These are phyloP conservation scores for Notechis scutatus DNA, from an alignment of 2,113 vertebrate genomes.

Conservation along the genomic window DNA sequence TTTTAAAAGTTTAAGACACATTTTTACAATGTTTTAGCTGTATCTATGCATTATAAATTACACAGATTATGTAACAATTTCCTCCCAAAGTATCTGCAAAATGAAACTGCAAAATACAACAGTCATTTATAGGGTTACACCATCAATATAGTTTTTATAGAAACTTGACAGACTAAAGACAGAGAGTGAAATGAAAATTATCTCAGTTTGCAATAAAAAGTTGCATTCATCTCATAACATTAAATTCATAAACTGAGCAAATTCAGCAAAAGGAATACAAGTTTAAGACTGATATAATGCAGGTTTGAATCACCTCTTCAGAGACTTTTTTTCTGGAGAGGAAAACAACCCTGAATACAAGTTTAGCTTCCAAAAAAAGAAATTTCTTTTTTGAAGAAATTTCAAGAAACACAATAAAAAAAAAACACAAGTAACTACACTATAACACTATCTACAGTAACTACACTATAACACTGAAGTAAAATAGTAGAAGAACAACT, in stretches of 20 bases:
- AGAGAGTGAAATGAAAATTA: background rate
- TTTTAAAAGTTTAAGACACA: background rate
- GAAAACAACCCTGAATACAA: background rate
- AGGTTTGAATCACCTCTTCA: background rate
- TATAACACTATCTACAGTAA: background rate
- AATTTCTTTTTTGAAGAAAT: background rate
- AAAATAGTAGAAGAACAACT: background rate
- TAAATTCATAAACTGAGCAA: background rate
- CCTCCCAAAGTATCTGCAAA: background rate
- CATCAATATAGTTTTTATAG: background rate
- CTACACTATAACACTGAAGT: background rate
- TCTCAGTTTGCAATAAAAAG: background rate
- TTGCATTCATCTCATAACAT: background rate
- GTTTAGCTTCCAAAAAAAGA: background rate
- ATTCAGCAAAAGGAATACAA: conserved; percentile 5
- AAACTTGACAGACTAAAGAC: background rate
- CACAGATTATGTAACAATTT: background rate
- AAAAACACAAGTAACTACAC: background rate
- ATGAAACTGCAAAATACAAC: background rate
- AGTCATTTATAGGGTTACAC: background rate
- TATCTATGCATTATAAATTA: background rate
- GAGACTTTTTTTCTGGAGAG: background rate
- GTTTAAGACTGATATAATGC: background rate
- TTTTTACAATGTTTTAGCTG: background rate
- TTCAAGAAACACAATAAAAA: background rate